Base-by-base conservation (phyloP, 2,797 vertebrate species). In the Manis crassicaudata region DNA sequence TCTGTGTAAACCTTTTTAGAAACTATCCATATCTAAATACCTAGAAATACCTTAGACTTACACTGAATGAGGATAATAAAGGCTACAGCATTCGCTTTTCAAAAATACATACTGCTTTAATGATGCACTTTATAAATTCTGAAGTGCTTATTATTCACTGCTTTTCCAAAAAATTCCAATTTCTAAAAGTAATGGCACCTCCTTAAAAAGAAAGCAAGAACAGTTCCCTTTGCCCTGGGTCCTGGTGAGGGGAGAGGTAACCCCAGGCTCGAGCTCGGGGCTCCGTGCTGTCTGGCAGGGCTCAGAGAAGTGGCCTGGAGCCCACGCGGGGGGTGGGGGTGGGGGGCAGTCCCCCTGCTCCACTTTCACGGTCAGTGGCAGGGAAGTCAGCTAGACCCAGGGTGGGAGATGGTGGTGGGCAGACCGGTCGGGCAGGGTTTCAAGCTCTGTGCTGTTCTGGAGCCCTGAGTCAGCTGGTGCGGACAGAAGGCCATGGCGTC, bases 31-130 rank as follows among this genome's bases (percentile, higher is more conserved):
- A 56, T 79, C 23, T 6, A 50, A 73, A 81, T 56, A 32, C 4
- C 76, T 87, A 54, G 92, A 46, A 50, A 70, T 92, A 60, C 65
- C 92, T 37, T 84, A 75, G 50, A 65, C 16, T 85, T 77, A 65
- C 6, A 20, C 32, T 62, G 32, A 92, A 56, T 68, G 20, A 43
- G 3, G 7, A 32, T 43, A 93, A 90, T 83, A 62, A 67, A 72
- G 84, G 23, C 60, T 52, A 1, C 67, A 63, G 80, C 20, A 13
- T 63, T 20, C 13, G 35, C 63, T 62, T 77, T 82, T 60, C 54
- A 40, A 13, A 79, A 60, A 40, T 16, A 7, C 56, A 23, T 80
- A 32, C 56, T 88, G 50, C 60, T 82, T 73, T 58, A 81, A 70
- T 81, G 82, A 86, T 56, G 58, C 50, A 32, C 16, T 88, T 56